Evolutionary conservation across 2,113 vertebrate genomes (phyloP), one percentile per base, ranked within the genome.

Genomic region (Ancistrus triradiatus): DNA sequence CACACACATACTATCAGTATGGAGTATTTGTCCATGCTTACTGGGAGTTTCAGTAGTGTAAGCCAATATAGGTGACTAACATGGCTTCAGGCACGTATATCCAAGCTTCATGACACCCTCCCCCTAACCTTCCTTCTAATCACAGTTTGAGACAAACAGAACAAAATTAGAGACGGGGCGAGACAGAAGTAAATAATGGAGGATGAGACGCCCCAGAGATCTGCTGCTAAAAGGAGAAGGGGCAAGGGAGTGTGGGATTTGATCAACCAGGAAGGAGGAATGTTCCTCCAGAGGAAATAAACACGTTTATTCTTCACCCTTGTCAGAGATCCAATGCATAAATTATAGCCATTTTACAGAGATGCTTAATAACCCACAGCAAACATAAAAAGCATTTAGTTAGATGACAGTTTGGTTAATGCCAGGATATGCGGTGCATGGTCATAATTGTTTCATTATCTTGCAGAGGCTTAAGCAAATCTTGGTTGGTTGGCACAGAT

Each of bases 301-400:
- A 74, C 46, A 57, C 58, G 46, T 76, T 74, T 76, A 62, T 76
- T 63, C 59, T 74, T 72, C 61, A 56, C 69, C 67, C 71, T 78
- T 74, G 71, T 75, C 72, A 74, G 71, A 77, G 72, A 72, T 76
- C 62, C 62, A 76, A 76, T 78, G 70, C 74, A 74, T 76, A 74
- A 78, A 73, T 74, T 70, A 76, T 42, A 51, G 51, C 52, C 46
- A 63, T 48, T 66, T 76, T 74, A 75, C 51, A 57, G 40, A 56
- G 37, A 46, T 59, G 42, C 56, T 75, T 66, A 74, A 74, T 68
- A 73, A 52, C 70, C 66, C 70, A 60, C 48, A 62, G 76, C 74
- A 78, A 78, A 74, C 67, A 76, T 66, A 72, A 74, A 76, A 78
- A 56, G 62, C 70, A 66, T 73, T 75, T 71, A 62, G 57, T 76